Percentiles rank a stretch among this genome's conserved stretches.
These are phyloP conservation scores for Cromileptes altivelis DNA, from an alignment of 2,113 vertebrate genomes.

Conservation along the genomic window DNA sequence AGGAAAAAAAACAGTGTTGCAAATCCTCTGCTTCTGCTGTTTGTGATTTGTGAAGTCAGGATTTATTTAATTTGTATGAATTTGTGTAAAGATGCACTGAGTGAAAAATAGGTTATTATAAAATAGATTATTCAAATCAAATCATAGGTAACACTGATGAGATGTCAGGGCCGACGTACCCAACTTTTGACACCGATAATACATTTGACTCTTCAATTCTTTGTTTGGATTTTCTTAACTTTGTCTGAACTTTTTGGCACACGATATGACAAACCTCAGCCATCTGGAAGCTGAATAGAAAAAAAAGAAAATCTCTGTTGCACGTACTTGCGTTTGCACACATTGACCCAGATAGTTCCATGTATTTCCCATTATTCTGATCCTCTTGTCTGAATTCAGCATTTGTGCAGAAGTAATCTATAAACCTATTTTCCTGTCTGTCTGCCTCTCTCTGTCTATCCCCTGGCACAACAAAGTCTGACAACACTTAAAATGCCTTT, in stretches of 20 bases:
- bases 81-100: not conserved
- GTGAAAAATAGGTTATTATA: not conserved
- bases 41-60: not conserved
- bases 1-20: not conserved
- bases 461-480: not conserved
- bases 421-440: slow-evolving; percentile 1
- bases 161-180: not conserved
- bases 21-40: not conserved
- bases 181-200: not conserved
- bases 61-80: not conserved
- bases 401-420: slow-evolving; percentile 36
- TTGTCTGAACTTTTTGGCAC: slow-evolving; percentile 47
- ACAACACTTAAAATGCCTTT: not conserved
- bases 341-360: slow-evolving; percentile 53
- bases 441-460: not conserved
- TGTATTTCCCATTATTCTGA: slow-evolving; percentile 30
- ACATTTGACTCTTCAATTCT: slow-evolving; percentile 17
- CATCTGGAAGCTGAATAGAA: slow-evolving; percentile 61
- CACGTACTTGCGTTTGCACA: slow-evolving; percentile 22
- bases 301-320: slow-evolving; percentile 24
- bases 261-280: slow-evolving; percentile 24
- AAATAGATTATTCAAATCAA: not conserved
- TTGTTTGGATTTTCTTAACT: slow-evolving; percentile 32
- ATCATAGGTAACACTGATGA: not conserved
- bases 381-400: slow-evolving; percentile 30